Evolutionary conservation across 2,113 vertebrate species (phyloP), one percentile per base, ranked within the genome.

Genomic region (Clarias magur): DNA sequence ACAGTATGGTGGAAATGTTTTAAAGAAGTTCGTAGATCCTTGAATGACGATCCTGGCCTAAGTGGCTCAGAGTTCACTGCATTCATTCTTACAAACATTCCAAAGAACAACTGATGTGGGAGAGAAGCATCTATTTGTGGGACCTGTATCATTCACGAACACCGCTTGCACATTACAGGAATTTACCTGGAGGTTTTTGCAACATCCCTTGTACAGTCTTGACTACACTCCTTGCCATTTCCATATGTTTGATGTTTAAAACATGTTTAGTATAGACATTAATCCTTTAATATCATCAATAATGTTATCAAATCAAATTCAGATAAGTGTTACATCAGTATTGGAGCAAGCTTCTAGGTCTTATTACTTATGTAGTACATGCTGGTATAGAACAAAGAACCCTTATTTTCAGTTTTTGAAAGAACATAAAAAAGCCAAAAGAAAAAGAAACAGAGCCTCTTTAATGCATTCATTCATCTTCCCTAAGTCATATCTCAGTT

Each of bases 361-460:
- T 25, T 25, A 53, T 73, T 19, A 4, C 8, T 48, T 23, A 78
- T 34, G 75, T 65, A 54, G 75, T 54, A 54, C 25, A 79, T 59
- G 73, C 11, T 42, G 70, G 70, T 19, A 4, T n/a, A 30, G 59
- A 56, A 79, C 48, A 85, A 85, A 67, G 2, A 34, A 23, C 25
- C 42, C 73, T 25, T 62, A 80, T 23, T 54, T 30, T 34, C 8
- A 23, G 34, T 53, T 42, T 76, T 10, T 30, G 21, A 42, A 54
- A 42, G 16, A 86, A n/a, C 60, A 56, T 85, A 21, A 81, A 53
- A 79, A 34, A 59, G n/a, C 27, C 78, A 25, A 59, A 54, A 63
- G 54, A 56, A 48, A 60, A 27, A 63, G 79, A 60, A 53, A 75
- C 78, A n/a, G 5, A 21, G 23, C 34, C 34, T 54, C 15, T 78